These are phyloP conservation scores for Celastrina argiolus DNA, from an alignment of 2,888 invertebrate species.

Conservation along the genomic window DNA sequence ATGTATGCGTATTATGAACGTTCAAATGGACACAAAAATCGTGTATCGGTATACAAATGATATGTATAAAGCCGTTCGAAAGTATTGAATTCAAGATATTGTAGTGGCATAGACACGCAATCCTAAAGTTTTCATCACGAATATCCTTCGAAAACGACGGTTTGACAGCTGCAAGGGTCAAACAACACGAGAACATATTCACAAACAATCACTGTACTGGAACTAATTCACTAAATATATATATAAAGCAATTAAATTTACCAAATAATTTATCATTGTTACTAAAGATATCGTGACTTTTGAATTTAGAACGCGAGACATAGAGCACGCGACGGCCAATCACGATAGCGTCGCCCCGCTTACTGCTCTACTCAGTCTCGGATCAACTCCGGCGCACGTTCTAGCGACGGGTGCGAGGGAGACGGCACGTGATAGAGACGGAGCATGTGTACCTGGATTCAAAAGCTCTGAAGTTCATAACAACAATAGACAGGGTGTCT, in stretches of 20 bases:
- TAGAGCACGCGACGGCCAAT: conserved; percentile 53
- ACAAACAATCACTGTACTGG: conserved; percentile 24
- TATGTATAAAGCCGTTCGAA: neutral
- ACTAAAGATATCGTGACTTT: conserved; percentile 50
- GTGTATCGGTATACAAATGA: neutral
- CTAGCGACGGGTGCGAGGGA: conserved; percentile 52
- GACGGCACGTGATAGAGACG: conserved; percentile 47
- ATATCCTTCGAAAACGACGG: conserved; percentile 47
- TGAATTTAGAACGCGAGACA: conserved; percentile 54
- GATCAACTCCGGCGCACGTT: conserved; percentile 68
- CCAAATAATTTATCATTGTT: conserved; percentile 16
- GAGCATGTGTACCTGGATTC: conserved; percentile 57
- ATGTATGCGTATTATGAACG: conserved; percentile 45
- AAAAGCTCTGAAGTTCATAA: conserved; percentile 53
- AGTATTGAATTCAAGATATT: conserved; percentile 27
- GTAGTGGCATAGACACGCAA: conserved; percentile 39
- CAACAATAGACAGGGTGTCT: conserved; percentile 35
- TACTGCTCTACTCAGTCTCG: conserved; percentile 60
- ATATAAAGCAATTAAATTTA: conserved; percentile 34
- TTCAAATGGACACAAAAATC: conserved; percentile 1
- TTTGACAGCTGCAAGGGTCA: conserved; percentile 51
- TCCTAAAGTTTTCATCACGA: conserved; percentile 40
- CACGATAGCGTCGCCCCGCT: conserved; percentile 68
- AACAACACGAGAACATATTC: conserved; percentile 44
- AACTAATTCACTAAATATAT: conserved; percentile 28